phyloP scores from a whole-genome alignment of 2,113 vertebrate species.

The Grammomys surdaster region DNA sequence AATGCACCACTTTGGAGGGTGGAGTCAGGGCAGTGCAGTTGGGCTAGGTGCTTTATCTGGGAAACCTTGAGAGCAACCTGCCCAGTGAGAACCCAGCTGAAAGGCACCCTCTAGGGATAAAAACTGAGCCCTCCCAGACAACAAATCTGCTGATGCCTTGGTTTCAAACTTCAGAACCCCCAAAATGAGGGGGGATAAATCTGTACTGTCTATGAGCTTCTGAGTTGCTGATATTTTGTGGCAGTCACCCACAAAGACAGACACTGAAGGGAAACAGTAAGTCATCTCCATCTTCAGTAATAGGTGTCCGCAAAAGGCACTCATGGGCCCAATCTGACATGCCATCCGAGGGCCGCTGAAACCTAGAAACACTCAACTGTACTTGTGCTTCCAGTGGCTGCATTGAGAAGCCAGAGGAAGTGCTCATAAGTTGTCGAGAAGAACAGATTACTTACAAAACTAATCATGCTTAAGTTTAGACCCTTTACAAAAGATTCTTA shows the following conservation, averaged over 20 bases:
- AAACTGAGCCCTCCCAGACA: neutral
- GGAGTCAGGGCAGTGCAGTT: too few species aligned
- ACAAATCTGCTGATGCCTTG: neutral
- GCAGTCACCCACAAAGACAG: neutral
- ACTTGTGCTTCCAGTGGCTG: neutral
- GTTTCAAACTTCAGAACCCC: neutral
- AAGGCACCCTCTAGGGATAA: neutral
- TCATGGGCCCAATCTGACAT: neutral
- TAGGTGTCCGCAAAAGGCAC: neutral
- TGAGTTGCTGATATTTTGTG: neutral
- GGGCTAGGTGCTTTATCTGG: neutral
- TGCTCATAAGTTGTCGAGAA: neutral
- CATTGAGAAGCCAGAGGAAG: neutral
- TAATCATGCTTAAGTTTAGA: constrained; percentile 12
- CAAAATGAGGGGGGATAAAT: neutral
- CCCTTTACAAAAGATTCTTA: neutral
- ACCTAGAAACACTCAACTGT: neutral
- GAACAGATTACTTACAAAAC: neutral
- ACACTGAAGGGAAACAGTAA: neutral
- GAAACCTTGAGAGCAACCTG: neutral
- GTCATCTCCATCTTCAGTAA: neutral
- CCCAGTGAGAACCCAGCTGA: neutral
- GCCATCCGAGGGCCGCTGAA: neutral
- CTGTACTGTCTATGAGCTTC: neutral
- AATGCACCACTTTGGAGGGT: neutral